Percentiles rank a stretch among this genome's conserved stretches.
These are phyloP conservation scores for Tortrix viridana DNA, from an alignment of 2,888 invertebrate species.

Conservation along the genomic window DNA sequence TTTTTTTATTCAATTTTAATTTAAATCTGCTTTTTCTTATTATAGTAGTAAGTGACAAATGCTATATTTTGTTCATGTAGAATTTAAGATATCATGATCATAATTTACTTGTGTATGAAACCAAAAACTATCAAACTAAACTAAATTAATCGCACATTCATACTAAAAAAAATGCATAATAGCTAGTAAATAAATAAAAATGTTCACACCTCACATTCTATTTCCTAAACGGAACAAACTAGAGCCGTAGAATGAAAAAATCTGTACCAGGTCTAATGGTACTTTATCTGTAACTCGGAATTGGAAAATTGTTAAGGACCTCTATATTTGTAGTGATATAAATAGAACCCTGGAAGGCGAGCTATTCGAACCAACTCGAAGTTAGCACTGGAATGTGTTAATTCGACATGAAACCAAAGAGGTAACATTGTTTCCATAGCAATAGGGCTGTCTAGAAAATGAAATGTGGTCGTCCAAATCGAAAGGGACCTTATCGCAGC, in stretches of 20 bases:
- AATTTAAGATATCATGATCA: no score
- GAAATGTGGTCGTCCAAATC: no score
- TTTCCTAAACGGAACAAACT: no score
- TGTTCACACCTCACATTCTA: no score
- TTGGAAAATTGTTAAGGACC: slow-evolving; percentile 5
- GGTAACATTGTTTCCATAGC: background rate
- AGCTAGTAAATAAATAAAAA: no score
- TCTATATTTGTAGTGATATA: background rate
- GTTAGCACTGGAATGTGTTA: slow-evolving; percentile 45
- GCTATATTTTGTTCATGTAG: background rate
- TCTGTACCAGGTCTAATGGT: background rate
- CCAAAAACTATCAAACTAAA: no score
- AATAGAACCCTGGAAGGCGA: slow-evolving; percentile 8
- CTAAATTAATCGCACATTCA: no score
- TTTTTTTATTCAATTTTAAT: slow-evolving; percentile 8
- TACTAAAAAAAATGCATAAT: no score
- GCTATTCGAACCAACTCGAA: slow-evolving; percentile 12
- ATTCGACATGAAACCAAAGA: slow-evolving; percentile 39
- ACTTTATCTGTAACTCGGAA: background rate
- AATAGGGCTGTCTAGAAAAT: background rate
- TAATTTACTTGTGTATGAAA: no score
- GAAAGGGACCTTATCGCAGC: no score
- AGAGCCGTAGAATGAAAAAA: no score
- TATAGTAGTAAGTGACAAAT: background rate
- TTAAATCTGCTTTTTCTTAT: background rate